A percentile compares a stretch with the other conserved stretches of the same genome.
Conservation (phyloP, 2,797 vertebrate species). For the Bryconaethiops microstoma region DNA sequence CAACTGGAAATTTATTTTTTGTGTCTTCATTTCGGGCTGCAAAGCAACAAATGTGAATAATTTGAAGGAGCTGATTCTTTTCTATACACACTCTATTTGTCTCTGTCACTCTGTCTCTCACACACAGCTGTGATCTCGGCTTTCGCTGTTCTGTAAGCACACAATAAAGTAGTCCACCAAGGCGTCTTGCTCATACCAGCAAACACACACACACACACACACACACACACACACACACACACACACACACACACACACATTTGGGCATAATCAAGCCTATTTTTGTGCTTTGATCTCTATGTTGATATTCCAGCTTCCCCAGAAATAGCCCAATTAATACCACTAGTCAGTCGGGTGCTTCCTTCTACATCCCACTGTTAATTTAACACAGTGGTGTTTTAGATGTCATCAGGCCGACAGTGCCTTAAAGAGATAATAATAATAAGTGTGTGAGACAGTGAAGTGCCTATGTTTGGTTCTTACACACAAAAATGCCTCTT, state of each 20-base stretch:
- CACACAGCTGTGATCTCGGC: slow-evolving; percentile 14
- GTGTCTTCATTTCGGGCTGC: no score
- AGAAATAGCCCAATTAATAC: slow-evolving; percentile 34
- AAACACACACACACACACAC: neutral
- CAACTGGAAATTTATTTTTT: no score
- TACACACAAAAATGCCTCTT: neutral
- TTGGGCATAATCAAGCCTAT: slow-evolving; percentile 16
- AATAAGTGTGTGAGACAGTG: slow-evolving; percentile 5
- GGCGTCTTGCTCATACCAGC: neutral
- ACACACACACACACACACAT: neutral
- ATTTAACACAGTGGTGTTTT: slow-evolving; percentile 20
- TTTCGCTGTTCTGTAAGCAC: neutral
- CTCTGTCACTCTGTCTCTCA: neutral
- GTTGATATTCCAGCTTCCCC: slow-evolving; percentile 21
- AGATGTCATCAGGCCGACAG: neutral
- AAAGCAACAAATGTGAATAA: no score
- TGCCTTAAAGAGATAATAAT: neutral
- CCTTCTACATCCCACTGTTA: neutral
- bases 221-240: no score
- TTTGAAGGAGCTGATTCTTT: no score
- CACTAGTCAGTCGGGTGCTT: neutral
- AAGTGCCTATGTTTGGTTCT: neutral
- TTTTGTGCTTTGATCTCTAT: neutral
- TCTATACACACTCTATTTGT: neutral
- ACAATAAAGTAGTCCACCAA: slow-evolving; percentile 10